A percentile compares a stretch with the other conserved stretches of the same genome.
Evolutionary conservation across 1,140 invertebrate genomes (phyloP).

Genomic region (Zaprionus nigranus): DNA sequence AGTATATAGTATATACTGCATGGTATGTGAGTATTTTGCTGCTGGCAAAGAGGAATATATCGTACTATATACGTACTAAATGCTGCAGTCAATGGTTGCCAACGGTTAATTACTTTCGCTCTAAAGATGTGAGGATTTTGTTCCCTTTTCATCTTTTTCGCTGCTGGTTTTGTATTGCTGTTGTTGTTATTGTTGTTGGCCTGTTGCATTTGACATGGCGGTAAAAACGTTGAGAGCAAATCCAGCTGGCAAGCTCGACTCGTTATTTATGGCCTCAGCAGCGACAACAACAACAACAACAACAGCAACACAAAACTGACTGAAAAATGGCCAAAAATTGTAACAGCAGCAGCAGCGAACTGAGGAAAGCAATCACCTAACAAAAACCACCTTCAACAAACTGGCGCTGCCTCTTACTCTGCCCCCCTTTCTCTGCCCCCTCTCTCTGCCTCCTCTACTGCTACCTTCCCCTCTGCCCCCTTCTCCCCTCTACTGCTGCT

Average conservation of each 20-base stretch:
- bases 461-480: neutral
- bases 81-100: slow-evolving; percentile 59
- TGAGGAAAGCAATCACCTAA: slow-evolving; percentile 17
- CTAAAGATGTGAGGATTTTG: slow-evolving; percentile 67
- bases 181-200: slow-evolving; percentile 29
- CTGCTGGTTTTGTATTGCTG: neutral
- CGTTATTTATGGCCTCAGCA: slow-evolving; percentile 73
- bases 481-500: slow-evolving; percentile 13
- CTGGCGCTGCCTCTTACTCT: neutral
- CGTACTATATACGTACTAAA: slow-evolving; percentile 11
- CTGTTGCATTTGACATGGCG: slow-evolving; percentile 76
- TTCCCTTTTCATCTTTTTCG: slow-evolving; percentile 17
- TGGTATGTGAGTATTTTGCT: neutral
- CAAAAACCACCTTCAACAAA: slow-evolving; percentile 8
- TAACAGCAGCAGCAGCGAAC: slow-evolving; percentile 25
- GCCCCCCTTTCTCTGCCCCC: neutral
- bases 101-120: slow-evolving; percentile 73
- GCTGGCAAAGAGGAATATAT: neutral
- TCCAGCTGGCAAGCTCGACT: slow-evolving; percentile 66
- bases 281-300: slow-evolving; percentile 24
- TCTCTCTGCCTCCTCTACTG: neutral
- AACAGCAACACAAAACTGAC: slow-evolving; percentile 26
- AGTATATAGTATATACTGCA: neutral
- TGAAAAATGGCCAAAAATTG: slow-evolving; percentile 62
- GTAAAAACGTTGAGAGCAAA: slow-evolving; percentile 61